phyloP scores from a whole-genome alignment of 2,797 vertebrate species.

The Mormyrus proboscirostris region DNA sequence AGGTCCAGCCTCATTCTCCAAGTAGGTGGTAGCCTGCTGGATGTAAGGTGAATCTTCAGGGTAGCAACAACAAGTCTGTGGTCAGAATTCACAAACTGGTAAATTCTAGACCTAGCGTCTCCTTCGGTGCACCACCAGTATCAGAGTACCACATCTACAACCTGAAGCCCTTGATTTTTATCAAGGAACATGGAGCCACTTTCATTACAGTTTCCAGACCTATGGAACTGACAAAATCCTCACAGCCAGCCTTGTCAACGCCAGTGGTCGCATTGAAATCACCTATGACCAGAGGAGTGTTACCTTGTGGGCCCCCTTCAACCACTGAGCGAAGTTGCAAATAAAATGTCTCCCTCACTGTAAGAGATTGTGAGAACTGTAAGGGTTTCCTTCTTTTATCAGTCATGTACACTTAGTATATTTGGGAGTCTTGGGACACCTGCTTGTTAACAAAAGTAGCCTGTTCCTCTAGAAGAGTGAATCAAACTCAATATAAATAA shows the following conservation, averaged over 20 bases:
- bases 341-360: neutral
- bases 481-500: neutral
- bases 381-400: neutral
- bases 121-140: neutral
- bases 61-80: neutral
- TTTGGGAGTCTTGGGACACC: constrained; percentile 28
- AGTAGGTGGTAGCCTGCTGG: neutral
- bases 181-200: neutral
- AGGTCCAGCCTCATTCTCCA: neutral
- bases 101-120: neutral
- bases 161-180: neutral
- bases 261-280: neutral
- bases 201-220: neutral
- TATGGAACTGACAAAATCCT: neutral
- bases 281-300: neutral
- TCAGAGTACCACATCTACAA: neutral
- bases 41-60: neutral
- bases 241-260: neutral
- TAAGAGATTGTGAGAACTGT: neutral
- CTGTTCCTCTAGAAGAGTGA: neutral
- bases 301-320: neutral
- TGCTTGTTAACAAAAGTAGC: neutral
- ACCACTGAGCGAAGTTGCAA: neutral
- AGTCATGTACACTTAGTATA: neutral
- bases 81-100: neutral